Percentiles rank a stretch among this genome's conserved stretches.
These are phyloP conservation scores for Ephestia elutella DNA, from an alignment of 1,140 invertebrate species.

Conservation along the genomic window DNA sequence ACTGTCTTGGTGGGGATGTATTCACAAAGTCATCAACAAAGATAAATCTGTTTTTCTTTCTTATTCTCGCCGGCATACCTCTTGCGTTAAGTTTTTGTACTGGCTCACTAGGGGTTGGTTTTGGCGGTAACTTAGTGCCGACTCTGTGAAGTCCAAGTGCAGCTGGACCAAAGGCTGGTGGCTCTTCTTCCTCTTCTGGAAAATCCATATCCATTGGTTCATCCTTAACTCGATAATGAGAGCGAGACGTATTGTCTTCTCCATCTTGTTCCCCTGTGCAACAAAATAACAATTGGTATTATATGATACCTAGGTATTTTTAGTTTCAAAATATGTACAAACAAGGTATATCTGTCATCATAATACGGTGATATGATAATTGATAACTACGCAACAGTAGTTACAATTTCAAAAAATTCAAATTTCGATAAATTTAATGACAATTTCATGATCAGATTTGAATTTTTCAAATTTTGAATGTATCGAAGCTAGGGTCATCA, in stretches of 20 bases:
- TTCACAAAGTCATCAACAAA: slow-evolving; percentile 94
- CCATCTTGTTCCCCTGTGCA: slow-evolving; percentile 51
- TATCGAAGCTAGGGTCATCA: slow-evolving; percentile 29
- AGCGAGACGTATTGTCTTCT: slow-evolving; percentile 51
- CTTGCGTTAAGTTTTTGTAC: slow-evolving; percentile 86
- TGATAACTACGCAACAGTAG: no score
- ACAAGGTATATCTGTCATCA: no score
- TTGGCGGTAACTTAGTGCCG: slow-evolving; percentile 82
- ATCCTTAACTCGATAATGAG: slow-evolving; percentile 73
- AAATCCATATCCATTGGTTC: slow-evolving; percentile 79
- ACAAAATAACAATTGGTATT: slow-evolving; percentile 17
- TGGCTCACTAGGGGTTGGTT: slow-evolving; percentile 80
- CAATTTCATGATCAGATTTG: slow-evolving; percentile 63
- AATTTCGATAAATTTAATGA: slow-evolving; percentile 38
- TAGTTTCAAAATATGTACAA: no score
- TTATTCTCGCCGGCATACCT: slow-evolving; percentile 91
- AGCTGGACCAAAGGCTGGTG: slow-evolving; percentile 82
- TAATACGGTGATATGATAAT: not conserved
- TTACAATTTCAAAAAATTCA: slow-evolving; percentile 17
- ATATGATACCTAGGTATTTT: slow-evolving; percentile 3
- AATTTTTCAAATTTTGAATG: slow-evolving; percentile 74
- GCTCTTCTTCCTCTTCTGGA: slow-evolving; percentile 79
- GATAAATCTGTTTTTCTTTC: slow-evolving; percentile 93
- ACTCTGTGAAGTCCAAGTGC: slow-evolving; percentile 86
- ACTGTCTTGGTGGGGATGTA: slow-evolving; percentile 80